A percentile compares a stretch with the other conserved stretches of the same genome.
phyloP scores from a whole-genome alignment of 1,140 invertebrate genomes.

The Aphaenogaster rudis region DNA sequence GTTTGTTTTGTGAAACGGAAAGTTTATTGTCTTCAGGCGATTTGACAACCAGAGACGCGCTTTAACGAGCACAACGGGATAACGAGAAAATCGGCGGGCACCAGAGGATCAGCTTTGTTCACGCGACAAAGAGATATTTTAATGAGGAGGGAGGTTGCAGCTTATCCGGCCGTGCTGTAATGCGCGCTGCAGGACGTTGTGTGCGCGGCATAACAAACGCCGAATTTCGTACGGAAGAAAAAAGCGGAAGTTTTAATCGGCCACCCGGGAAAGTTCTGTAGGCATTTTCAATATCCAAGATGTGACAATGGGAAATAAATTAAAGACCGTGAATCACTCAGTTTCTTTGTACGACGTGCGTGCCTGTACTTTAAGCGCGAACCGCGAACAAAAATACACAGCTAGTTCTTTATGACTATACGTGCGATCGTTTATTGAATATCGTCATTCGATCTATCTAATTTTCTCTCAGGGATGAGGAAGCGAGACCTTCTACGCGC shows the following conservation, averaged over 20 bases:
- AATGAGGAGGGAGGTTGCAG: constrained; percentile 66
- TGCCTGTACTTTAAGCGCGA: constrained; percentile 4
- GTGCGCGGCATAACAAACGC: constrained; percentile 62
- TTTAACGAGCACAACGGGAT: constrained; percentile 59
- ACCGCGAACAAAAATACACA: constrained; percentile 10
- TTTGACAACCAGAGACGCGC: background rate
- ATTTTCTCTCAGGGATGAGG: background rate
- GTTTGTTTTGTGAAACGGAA: constrained; percentile 7
- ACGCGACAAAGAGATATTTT: constrained; percentile 74
- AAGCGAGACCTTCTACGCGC: background rate
- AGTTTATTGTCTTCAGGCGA: background rate
- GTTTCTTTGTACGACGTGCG: constrained; percentile 30
- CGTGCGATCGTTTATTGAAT: background rate
- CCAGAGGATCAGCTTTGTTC: constrained; percentile 69
- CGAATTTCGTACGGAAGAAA: constrained; percentile 60
- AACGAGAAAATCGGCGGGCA: constrained; percentile 50
- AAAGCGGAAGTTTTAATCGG: constrained; percentile 60
- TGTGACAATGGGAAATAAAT: constrained; percentile 55
- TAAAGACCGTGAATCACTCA: constrained; percentile 60
- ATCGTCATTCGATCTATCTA: background rate
- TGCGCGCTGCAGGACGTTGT: background rate
- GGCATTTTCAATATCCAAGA: constrained; percentile 60
- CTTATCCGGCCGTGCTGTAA: constrained; percentile 66
- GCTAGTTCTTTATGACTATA: constrained; percentile 34
- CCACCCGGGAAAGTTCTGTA: constrained; percentile 8